Conservation (phyloP, 2,888 invertebrate genomes). For the Hypomecis atomaria region DNA sequence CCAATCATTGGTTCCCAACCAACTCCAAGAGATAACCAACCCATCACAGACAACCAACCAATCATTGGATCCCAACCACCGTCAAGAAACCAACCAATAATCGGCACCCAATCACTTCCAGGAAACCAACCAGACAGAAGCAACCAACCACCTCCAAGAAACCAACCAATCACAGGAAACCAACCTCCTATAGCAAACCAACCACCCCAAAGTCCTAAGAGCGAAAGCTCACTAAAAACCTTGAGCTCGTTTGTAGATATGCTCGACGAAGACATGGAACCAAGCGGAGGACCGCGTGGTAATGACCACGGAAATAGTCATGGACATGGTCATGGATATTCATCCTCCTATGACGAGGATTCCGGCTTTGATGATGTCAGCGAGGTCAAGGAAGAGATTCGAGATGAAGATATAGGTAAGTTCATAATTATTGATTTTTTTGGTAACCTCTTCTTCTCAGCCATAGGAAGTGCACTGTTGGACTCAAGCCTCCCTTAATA, state of each 20-base stretch:
- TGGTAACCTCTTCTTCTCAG: too few relatives aligned
- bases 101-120: too few relatives aligned
- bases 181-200: background rate
- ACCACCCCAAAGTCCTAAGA: background rate
- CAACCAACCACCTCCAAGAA: background rate
- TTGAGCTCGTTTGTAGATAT: constrained; percentile 5
- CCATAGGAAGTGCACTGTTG: too few relatives aligned
- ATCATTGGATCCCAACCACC: too few relatives aligned
- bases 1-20: too few relatives aligned
- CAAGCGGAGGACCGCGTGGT: background rate
- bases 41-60: too few relatives aligned
- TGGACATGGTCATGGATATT: background rate
- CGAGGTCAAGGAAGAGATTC: constrained; percentile 15
- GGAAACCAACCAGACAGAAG: background rate
- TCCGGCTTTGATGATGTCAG: background rate
- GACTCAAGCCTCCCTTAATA: too few relatives aligned
- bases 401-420: constrained; percentile 18
- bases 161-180: background rate
- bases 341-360: background rate
- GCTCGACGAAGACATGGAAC: constrained; percentile 4
- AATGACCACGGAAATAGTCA: constrained; percentile 1
- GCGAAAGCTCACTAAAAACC: background rate
- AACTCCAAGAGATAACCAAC: too few relatives aligned
- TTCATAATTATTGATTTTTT: background rate
- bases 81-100: too few relatives aligned